Evolutionary conservation across 2,888 invertebrate genomes (phyloP), one percentile per base, ranked within the genome.

Genomic region (Cephalotes varians): DNA sequence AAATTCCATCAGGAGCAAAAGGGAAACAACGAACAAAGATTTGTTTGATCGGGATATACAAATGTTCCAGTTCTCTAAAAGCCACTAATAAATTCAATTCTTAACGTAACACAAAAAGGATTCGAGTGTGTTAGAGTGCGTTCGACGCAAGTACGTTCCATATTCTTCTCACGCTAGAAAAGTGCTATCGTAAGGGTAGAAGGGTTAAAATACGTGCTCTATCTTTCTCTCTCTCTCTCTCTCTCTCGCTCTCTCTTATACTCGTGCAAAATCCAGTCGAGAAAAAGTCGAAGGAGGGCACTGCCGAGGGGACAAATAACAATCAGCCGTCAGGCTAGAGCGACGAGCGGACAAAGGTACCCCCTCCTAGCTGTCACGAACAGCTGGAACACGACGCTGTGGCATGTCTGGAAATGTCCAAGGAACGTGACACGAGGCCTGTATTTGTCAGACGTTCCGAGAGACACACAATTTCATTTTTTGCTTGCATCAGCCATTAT

Each of bases 331-430:
- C 76, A 67, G 71, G 34, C 71, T 69, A 31, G 65, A 77, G 25
- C 56, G 54, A 40, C 54, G 71, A 77, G 40, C 54, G 71, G 71
- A 69, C 77, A 77, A 77, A 77, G 71, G 25, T 77, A 44, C 25
- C 37, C 62, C 74, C 49, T 12, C 31, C 81, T 80, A 81, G 49
- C 62, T 77, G 79, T 81, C 81, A 77, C n/a, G 60, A 77, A 77
- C 77, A 77, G 77, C 79, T 81, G 81, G 77, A 64, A 80, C 81
- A 28, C 54, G 71, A 54, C 77, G 64, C 81, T 12, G n/a, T 18
- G 60, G 58, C 18, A 34, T 21, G 56, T 40, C 28, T 28, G 81
- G 28, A 82, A 51, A 65, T 31, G 47, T 28, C 47, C 51, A 25
- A 34, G 49, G 25, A 28, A 83, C 56, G 6, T 58, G 28, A 62